Conservation (phyloP, 1,140 invertebrate genomes). For the Andricus grossulariae region DNA sequence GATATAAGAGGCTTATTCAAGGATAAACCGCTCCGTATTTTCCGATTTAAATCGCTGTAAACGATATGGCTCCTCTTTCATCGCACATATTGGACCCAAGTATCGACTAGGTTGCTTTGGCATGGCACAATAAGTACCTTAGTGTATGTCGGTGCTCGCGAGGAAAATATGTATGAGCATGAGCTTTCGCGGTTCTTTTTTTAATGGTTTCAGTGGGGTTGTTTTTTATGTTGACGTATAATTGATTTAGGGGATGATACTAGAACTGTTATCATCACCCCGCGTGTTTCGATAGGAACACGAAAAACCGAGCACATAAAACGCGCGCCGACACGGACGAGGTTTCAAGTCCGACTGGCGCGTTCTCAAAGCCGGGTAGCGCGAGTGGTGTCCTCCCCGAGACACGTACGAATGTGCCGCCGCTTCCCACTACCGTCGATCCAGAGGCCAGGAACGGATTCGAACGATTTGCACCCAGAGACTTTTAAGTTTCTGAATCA, state of each 20-base stretch:
- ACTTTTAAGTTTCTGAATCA: background rate
- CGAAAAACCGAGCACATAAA: conserved; percentile 45
- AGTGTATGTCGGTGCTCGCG: no score
- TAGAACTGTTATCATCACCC: background rate
- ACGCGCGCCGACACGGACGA: conserved; percentile 50
- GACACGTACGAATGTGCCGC: conserved; percentile 59
- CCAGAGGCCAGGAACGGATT: conserved; percentile 12
- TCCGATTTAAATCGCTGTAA: no score
- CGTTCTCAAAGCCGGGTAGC: conserved; percentile 63
- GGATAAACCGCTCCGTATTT: no score
- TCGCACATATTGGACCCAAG: no score
- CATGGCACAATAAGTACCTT: no score
- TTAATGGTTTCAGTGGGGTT: background rate
- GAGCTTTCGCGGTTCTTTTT: background rate
- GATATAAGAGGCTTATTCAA: no score
- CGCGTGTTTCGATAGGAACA: conserved; percentile 46
- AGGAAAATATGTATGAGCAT: no score
- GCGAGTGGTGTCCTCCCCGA: conserved; percentile 57
- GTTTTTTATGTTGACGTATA: conserved; percentile 1
- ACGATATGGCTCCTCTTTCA: no score
- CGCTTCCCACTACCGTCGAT: conserved; percentile 45
- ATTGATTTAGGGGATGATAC: background rate
- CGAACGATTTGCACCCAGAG: background rate
- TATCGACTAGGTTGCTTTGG: no score
- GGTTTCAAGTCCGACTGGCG: conserved; percentile 59